Evolutionary conservation across 2,888 invertebrate species (phyloP).

Genomic region (Protula sp.): DNA sequence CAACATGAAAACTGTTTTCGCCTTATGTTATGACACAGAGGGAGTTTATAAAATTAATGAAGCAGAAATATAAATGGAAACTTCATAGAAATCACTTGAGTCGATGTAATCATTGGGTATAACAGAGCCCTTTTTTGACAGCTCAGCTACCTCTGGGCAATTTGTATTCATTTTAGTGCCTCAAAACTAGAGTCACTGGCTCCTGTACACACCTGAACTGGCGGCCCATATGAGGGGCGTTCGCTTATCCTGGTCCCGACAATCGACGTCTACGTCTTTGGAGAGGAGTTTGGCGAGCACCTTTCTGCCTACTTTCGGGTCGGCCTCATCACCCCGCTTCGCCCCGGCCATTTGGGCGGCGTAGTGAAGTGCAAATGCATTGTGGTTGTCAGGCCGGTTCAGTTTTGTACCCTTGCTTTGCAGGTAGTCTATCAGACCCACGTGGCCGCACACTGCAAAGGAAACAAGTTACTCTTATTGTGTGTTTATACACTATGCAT

Average conservation of each 20-base stretch:
- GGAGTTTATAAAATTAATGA: too few species aligned
- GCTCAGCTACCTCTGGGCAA: too few species aligned
- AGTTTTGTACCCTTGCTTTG: constrained; percentile 78
- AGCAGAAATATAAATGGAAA: too few species aligned
- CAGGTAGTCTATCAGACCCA: constrained; percentile 78
- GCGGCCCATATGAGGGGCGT: constrained; percentile 97
- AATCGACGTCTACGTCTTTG: constrained; percentile 71
- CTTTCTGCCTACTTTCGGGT: constrained; percentile 63
- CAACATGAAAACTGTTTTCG: too few species aligned
- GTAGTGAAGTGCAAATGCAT: constrained; percentile 92
- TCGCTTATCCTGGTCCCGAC: constrained; percentile 84
- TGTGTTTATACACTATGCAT: too few species aligned
- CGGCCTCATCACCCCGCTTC: constrained; percentile 23
- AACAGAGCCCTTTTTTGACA: too few species aligned
- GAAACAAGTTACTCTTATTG: too few species aligned
- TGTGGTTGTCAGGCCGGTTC: constrained; percentile 84
- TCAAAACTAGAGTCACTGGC: too few species aligned
- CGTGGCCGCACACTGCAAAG: constrained; percentile 83
- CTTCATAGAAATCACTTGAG: too few species aligned
- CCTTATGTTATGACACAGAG: too few species aligned
- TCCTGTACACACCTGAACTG: constrained; percentile 66
- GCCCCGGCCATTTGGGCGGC: constrained; percentile 89
- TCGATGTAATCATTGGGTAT: too few species aligned
- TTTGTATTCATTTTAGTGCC: too few species aligned
- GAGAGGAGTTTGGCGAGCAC: constrained; percentile 73